phyloP scores from a whole-genome alignment of 2,797 vertebrate species.

The Phoebastria nigripes region DNA sequence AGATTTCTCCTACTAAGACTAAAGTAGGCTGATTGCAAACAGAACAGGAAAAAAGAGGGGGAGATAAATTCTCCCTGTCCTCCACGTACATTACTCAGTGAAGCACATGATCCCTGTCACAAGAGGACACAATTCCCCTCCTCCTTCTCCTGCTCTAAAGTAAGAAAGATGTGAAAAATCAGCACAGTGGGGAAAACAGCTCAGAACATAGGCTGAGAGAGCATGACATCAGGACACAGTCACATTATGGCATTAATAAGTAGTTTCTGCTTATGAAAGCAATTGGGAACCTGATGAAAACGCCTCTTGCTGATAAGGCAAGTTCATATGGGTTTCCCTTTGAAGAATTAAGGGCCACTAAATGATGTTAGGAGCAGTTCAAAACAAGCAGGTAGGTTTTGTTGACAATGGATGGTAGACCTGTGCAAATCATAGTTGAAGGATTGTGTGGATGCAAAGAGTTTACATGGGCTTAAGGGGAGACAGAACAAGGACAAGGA shows the following conservation, averaged over 20 bases:
- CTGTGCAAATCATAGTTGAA: not conserved
- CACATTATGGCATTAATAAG: accelerated
- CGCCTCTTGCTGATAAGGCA: not conserved
- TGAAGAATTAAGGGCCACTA: not conserved
- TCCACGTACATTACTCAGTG: not conserved
- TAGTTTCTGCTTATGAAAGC: not conserved
- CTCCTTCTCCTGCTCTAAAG: not conserved
- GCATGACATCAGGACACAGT: not conserved
- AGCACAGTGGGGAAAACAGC: not conserved
- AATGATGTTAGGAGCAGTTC: not conserved
- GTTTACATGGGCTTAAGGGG: not conserved
- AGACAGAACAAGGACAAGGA: not conserved
- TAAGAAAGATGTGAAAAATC: not conserved
- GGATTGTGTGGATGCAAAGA: not conserved
- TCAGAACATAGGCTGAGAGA: not conserved
- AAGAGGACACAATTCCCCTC: not conserved
- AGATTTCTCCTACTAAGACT: not conserved
- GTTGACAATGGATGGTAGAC: not conserved
- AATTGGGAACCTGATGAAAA: not conserved
- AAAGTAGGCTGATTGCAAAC: not conserved
- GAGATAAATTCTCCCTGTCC: not conserved
- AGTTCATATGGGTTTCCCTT: not conserved
- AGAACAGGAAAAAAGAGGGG: not conserved
- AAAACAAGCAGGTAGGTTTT: not conserved
- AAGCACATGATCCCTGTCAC: not conserved